These are phyloP conservation scores for Stenoptilia bipunctidactyla DNA, from an alignment of 2,888 invertebrate species.

Conservation along the genomic window DNA sequence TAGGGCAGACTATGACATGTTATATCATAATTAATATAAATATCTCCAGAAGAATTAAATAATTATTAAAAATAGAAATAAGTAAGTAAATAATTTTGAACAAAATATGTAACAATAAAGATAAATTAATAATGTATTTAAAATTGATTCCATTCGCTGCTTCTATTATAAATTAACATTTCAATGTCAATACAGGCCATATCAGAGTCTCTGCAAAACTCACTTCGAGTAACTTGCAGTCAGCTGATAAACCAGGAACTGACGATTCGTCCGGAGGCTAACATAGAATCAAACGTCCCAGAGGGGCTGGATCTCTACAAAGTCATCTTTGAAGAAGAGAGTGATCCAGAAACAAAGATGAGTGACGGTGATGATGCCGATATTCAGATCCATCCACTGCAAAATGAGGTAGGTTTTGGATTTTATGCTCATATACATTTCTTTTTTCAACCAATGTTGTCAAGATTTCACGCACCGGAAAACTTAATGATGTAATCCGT, in stretches of 20 bases:
- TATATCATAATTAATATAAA: too few relatives aligned
- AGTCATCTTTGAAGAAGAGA: constrained; percentile 57
- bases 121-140: too few relatives aligned
- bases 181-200: constrained; percentile 38
- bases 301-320: constrained; percentile 54
- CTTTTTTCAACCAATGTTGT: too few relatives aligned
- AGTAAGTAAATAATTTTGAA: too few relatives aligned
- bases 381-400: constrained; percentile 29
- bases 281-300: constrained; percentile 58
- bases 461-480: too few relatives aligned
- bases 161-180: neutral
- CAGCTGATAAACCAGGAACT: constrained; percentile 54
- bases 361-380: constrained; percentile 38
- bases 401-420: constrained; percentile 32
- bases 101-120: too few relatives aligned
- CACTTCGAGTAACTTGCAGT: constrained; percentile 46
- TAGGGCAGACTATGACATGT: too few relatives aligned
- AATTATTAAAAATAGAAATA: too few relatives aligned
- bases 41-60: too few relatives aligned
- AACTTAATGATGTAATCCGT: too few relatives aligned
- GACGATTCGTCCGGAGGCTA: constrained; percentile 55
- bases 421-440: too few relatives aligned
- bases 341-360: constrained; percentile 48
- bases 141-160: neutral
- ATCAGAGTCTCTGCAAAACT: constrained; percentile 49